Base-by-base conservation (phyloP, 2,797 vertebrate species). In the Kryptolebias ocellatus region DNA sequence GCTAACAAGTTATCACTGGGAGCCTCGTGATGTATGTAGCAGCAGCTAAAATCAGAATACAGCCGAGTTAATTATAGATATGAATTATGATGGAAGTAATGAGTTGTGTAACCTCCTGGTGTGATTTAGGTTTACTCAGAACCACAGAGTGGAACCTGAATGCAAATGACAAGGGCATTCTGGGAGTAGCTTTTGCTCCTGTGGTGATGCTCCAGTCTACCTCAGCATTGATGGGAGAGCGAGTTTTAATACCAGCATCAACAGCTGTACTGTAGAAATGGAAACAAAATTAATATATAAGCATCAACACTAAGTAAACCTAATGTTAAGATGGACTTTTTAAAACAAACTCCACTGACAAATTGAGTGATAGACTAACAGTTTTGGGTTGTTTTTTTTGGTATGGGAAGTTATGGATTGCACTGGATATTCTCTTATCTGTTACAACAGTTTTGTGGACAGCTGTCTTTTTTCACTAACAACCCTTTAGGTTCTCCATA, bases 251-350 rank as follows among this genome's bases (percentile, higher is more conserved):
- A 58, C 54, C 58, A 53, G 34, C 60, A 81, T 80, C 68, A 67
- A 76, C 49, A 76, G 74, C 74, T 73, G 64, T 51, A 54, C 64
- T 51, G 55, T 58, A 75, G 54, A 83, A 76, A 84, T 70, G 74
- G 78, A 83, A 84, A 86, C 49, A 65, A 74, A 80, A 84, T 81
- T 78, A 88, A 79, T 80, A 57, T 73, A 89, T 87, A 82, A 83
- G 59, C 80, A 76, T 70, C 44, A 67, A 50, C 74, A 86, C 83
- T 77, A 83, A 72, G 72, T 80, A 78, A 83, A 78, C 66, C 59
- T 29, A 64, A 78, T 76, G 42, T 42, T 42, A 42, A 42, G 3
- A 42, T 42, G 39, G 39, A 14, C 34, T 34, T 34, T 34, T 34
- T 7, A 34, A 7, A 34, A 34, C 39, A 42, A 42, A 39, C 37